Conservation (phyloP, 2,888 invertebrate genomes). For the Drosophila tripunctata region DNA sequence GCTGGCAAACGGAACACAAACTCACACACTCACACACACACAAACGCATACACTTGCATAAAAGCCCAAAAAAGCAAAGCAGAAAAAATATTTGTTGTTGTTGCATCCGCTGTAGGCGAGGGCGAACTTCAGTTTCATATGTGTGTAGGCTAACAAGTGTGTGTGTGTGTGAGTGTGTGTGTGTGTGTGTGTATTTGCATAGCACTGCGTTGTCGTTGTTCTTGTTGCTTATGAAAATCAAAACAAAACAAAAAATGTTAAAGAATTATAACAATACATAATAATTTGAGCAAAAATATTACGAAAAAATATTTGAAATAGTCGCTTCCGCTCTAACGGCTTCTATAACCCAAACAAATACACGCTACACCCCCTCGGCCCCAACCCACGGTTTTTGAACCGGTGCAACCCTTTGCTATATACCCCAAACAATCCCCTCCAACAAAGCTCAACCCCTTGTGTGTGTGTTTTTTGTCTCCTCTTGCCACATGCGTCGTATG, state of each 20-base stretch:
- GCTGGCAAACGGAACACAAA: conserved; percentile 20
- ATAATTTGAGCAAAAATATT: conserved; percentile 76
- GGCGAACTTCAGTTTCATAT: conserved; percentile 45
- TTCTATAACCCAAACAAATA: conserved; percentile 3
- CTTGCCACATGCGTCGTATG: conserved; percentile 58
- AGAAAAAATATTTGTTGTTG: conserved; percentile 55
- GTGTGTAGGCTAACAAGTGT: conserved; percentile 5
- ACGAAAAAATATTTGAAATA: conserved; percentile 78
- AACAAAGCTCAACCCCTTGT: conserved; percentile 11
- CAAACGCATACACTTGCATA: not conserved
- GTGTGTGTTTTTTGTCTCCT: conserved; percentile 28
- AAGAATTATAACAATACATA: conserved; percentile 76
- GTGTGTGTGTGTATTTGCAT: conserved; percentile 21
- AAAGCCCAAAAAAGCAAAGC: conserved; percentile 43
- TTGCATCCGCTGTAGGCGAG: conserved; percentile 52
- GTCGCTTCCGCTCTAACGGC: conserved; percentile 68
- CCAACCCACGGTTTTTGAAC: not conserved
- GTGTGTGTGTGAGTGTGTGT: conserved; percentile 9
- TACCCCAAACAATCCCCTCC: conserved; percentile 29
- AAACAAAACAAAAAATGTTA: no score
- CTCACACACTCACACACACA: conserved; percentile 3
- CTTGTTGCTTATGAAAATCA: conserved; percentile 33
- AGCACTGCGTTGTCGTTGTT: conserved; percentile 19
- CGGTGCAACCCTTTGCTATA: conserved; percentile 35
- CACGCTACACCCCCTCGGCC: not conserved